Conservation (phyloP, 2,888 invertebrate genomes). For the Calliphora vomitoria region DNA sequence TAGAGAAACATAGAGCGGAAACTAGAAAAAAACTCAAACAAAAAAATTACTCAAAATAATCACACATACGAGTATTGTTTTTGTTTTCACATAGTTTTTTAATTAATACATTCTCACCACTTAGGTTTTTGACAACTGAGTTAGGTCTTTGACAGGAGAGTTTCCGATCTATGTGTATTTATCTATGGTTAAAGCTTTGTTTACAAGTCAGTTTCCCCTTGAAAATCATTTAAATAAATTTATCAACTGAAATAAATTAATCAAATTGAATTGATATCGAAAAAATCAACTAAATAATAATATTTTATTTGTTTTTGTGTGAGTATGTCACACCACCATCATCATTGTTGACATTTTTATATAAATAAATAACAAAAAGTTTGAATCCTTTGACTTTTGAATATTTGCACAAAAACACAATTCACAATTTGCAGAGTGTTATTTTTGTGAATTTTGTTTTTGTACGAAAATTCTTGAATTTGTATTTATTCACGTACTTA, state of each 20-base stretch:
- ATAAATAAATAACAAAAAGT: not conserved
- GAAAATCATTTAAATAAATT: not conserved
- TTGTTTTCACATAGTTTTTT: too few relatives aligned
- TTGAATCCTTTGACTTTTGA: conserved; percentile 9
- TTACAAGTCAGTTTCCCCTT: too few relatives aligned
- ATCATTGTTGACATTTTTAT: not conserved
- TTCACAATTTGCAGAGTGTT: conserved; percentile 14
- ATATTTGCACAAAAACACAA: conserved; percentile 23
- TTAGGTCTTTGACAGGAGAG: too few relatives aligned
- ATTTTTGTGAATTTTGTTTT: not conserved
- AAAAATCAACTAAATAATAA: not conserved
- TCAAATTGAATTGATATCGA: not conserved
- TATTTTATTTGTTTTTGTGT: not conserved
- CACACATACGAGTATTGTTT: too few relatives aligned
- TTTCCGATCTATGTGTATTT: too few relatives aligned
- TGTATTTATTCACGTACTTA: not conserved
- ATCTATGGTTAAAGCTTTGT: too few relatives aligned
- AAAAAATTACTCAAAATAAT: too few relatives aligned
- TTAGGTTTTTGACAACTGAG: too few relatives aligned
- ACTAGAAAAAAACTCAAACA: too few relatives aligned
- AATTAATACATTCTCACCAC: too few relatives aligned
- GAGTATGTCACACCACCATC: not conserved
- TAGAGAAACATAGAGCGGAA: too few relatives aligned
- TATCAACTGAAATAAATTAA: not conserved
- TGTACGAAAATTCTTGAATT: not conserved